A percentile compares a stretch with the other conserved stretches of the same genome.
phyloP scores from a whole-genome alignment of 2,888 invertebrate genomes.

The Apotomis capreana region DNA sequence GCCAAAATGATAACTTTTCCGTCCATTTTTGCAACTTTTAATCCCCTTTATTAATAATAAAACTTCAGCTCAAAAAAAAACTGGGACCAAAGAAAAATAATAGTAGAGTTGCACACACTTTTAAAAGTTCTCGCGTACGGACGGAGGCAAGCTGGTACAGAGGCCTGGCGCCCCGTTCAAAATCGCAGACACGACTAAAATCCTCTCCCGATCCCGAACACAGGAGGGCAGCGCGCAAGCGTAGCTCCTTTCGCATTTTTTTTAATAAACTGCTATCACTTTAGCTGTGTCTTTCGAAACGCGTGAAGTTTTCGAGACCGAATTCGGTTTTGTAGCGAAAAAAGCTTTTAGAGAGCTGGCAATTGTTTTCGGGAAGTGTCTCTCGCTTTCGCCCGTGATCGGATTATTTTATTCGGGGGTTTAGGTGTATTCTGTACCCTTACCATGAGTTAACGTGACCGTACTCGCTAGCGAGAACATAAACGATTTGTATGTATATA shows the following conservation, averaged over 20 bases:
- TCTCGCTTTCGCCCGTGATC: slow-evolving; percentile 42
- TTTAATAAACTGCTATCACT: slow-evolving; percentile 40
- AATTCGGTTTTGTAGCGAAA: slow-evolving; percentile 41
- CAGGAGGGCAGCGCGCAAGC: slow-evolving; percentile 41
- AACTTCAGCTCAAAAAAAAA: background rate
- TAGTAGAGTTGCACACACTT: slow-evolving; percentile 21
- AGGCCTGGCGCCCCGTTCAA: background rate
- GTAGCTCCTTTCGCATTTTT: slow-evolving; percentile 30
- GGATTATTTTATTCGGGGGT: slow-evolving; percentile 39
- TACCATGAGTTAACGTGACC: too few species aligned
- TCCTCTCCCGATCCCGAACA: slow-evolving; percentile 3
- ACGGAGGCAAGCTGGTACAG: background rate
- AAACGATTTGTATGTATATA: too few species aligned
- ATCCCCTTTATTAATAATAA: slow-evolving; percentile 1
- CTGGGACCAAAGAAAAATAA: background rate
- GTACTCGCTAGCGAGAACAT: too few species aligned
- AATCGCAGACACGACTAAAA: slow-evolving; percentile 34
- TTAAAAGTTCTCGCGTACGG: slow-evolving; percentile 31
- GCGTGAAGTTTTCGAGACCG: slow-evolving; percentile 39
- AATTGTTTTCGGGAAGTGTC: slow-evolving; percentile 43
- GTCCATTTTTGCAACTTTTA: slow-evolving; percentile 49
- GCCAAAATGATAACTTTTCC: slow-evolving; percentile 47
- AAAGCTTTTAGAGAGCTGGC: slow-evolving; percentile 39
- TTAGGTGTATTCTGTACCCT: slow-evolving; percentile 9
- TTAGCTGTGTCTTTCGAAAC: slow-evolving; percentile 37